A percentile compares a stretch with the other conserved stretches of the same genome.
phyloP scores from a whole-genome alignment of 2,113 vertebrate species.

The Harpagus bidentatus region DNA sequence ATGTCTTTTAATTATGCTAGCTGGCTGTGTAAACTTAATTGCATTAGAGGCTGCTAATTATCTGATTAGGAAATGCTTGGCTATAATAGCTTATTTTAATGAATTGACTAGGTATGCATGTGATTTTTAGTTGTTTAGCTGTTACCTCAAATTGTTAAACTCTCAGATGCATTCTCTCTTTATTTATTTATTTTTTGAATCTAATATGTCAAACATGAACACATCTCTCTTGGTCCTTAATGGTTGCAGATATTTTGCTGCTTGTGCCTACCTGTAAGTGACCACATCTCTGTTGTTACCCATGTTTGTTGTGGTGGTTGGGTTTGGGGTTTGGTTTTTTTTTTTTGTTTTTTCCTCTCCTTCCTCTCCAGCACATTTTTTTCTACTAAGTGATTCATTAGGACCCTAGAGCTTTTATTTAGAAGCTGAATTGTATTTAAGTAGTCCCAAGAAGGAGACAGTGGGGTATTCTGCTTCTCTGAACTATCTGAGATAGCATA shows the following conservation, averaged over 20 bases:
- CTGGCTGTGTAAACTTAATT: conserved; percentile 20
- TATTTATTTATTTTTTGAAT: not conserved
- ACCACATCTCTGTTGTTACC: not conserved
- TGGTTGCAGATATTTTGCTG: not conserved
- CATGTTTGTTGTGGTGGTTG: not conserved
- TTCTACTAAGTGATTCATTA: not conserved
- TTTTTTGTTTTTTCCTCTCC: not conserved
- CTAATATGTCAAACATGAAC: not conserved
- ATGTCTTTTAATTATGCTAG: conserved; percentile 37
- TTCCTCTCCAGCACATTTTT: not conserved
- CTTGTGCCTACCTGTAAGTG: not conserved
- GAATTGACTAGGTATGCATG: not conserved
- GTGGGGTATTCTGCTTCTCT: not conserved
- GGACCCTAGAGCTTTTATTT: not conserved
- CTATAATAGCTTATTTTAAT: conserved; percentile 39
- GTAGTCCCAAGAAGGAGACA: not conserved
- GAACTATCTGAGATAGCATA: not conserved
- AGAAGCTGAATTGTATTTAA: not conserved
- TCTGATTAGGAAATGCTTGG: conserved; percentile 40
- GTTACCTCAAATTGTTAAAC: not conserved
- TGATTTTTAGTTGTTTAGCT: conserved; percentile 2
- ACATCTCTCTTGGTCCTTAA: not conserved
- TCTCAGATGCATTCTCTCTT: not conserved
- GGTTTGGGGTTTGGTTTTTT: no score
- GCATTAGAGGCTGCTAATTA: conserved; percentile 47